Evolutionary conservation across 2,113 vertebrate genomes (phyloP).

Genomic region (Microcebus jonahi): DNA sequence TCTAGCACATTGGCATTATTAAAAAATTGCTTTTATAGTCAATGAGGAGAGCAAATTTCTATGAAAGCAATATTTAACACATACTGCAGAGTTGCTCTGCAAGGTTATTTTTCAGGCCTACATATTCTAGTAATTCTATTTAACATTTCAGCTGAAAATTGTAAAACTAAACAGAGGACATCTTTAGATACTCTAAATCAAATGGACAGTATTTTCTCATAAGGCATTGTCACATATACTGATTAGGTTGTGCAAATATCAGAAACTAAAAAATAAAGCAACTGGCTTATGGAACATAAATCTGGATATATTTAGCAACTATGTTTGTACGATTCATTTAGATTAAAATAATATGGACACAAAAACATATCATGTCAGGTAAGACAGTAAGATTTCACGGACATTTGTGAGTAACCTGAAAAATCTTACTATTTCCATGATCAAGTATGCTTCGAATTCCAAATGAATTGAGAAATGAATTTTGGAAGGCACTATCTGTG

Average conservation of each 20-base stretch:
- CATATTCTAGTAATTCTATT: not conserved
- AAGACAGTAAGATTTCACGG: not conserved
- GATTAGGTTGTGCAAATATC: not conserved
- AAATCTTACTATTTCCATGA: not conserved
- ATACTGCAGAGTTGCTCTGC: not conserved
- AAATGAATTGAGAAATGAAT: not conserved
- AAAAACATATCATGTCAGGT: not conserved
- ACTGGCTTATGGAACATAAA: not conserved
- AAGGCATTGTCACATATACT: not conserved
- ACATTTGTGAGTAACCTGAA: constrained; percentile 17
- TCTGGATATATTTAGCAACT: not conserved
- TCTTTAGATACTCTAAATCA: not conserved
- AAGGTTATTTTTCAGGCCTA: not conserved
- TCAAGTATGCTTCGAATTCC: constrained; percentile 39
- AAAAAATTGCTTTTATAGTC: not conserved
- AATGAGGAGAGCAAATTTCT: not conserved
- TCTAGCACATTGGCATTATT: not conserved
- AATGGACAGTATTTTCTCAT: not conserved
- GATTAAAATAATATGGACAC: not conserved
- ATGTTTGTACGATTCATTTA: not conserved
- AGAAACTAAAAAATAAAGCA: not conserved
- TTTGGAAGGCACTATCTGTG: not conserved
- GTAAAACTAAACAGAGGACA: constrained; percentile 26
- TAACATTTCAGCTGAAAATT: constrained; percentile 5
- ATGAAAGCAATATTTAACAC: not conserved